A percentile compares a stretch with the other conserved stretches of the same genome.
Evolutionary conservation across 2,797 vertebrate genomes (phyloP).

Genomic region (Gobio occitaniae): DNA sequence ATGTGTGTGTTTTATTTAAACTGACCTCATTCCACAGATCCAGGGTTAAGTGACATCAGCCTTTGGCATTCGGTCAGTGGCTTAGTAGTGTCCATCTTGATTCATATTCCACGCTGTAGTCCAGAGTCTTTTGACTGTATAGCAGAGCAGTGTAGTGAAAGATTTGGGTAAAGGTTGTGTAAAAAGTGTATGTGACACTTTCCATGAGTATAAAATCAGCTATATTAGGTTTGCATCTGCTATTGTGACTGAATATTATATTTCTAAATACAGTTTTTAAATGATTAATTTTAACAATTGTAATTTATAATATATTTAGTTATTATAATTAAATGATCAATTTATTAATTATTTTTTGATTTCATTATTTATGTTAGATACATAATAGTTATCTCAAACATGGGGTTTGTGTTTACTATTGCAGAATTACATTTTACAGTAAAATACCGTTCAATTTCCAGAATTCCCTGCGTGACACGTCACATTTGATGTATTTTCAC

Average conservation of each 20-base stretch:
- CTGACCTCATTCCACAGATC: conserved; percentile 71
- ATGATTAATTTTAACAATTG: background rate
- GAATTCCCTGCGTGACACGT: too few species aligned
- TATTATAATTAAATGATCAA: background rate
- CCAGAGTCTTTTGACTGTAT: conserved; percentile 4
- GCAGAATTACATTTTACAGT: too few species aligned
- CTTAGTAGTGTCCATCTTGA: conserved; percentile 45
- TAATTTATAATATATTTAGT: background rate
- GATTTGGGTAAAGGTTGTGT: background rate
- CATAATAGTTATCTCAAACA: background rate
- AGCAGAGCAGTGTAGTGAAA: background rate
- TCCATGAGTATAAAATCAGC: background rate
- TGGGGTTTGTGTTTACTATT: background rate
- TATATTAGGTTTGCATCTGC: background rate
- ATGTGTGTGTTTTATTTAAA: conserved; percentile 69
- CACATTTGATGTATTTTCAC: too few species aligned
- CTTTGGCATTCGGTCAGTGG: conserved; percentile 27
- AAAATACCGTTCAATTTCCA: too few species aligned
- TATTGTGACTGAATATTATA: background rate
- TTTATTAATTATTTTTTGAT: background rate
- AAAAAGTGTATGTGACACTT: background rate
- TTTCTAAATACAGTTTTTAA: background rate
- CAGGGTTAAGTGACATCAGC: conserved; percentile 70
- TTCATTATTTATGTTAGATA: background rate
- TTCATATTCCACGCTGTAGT: conserved; percentile 34